Conservation (phyloP, 2,888 invertebrate species). For the Hypomecis punctinalis region DNA sequence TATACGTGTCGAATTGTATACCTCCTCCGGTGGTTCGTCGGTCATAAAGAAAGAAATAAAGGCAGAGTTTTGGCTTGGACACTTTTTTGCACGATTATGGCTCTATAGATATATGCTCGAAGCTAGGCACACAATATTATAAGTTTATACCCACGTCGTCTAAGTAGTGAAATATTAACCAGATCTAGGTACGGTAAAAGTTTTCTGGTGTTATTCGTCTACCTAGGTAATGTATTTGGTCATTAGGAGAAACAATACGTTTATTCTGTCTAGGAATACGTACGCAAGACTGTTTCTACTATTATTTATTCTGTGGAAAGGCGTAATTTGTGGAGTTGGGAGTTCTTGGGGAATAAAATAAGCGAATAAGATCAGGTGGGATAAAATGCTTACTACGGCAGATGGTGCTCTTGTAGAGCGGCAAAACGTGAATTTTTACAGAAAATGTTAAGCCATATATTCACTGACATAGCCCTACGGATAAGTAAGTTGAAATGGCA, state of each 20-base stretch:
- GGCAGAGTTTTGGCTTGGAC: too few species aligned
- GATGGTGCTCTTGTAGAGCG: not conserved
- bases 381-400: not conserved
- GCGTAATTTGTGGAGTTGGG: not conserved
- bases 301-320: not conserved
- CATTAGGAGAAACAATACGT: slow-evolving; percentile 11
- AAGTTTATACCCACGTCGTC: not conserved
- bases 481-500: too few species aligned
- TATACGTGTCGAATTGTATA: too few species aligned
- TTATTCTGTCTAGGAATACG: slow-evolving; percentile 3
- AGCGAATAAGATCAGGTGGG: not conserved
- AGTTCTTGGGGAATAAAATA: not conserved
- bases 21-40: too few species aligned
- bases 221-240: slow-evolving; percentile 16
- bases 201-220: slow-evolving; percentile 13
- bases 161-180: slow-evolving; percentile 20
- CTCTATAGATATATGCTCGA: too few species aligned
- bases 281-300: too few species aligned
- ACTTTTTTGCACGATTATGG: too few species aligned
- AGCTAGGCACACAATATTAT: too few species aligned
- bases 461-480: too few species aligned
- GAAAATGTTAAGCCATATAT: too few species aligned
- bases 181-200: slow-evolving; percentile 21
- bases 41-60: too few species aligned
- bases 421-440: too few species aligned